Evolutionary conservation across 2,113 vertebrate species (phyloP).

Genomic region (Taxidea taxus): DNA sequence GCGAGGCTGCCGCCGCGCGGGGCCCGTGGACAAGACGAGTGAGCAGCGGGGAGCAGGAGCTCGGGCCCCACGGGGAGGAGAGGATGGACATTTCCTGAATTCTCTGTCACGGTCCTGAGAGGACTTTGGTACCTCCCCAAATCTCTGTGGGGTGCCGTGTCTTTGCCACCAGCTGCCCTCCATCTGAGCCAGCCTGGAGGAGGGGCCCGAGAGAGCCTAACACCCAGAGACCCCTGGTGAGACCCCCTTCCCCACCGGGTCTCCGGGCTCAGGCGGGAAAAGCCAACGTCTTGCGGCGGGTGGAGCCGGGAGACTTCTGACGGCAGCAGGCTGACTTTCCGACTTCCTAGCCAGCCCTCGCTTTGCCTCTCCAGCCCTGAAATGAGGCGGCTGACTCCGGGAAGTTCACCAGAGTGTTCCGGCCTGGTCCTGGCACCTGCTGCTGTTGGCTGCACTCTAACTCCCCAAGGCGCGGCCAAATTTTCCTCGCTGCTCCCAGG

Average conservation of each 20-base stretch:
- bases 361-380: neutral
- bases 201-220: neutral
- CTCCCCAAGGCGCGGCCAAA: conserved; percentile 25
- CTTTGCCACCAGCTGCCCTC: neutral
- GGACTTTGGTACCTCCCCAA: neutral
- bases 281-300: neutral
- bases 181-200: neutral
- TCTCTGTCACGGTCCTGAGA: neutral
- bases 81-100: neutral
- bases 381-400: neutral
- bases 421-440: conserved; percentile 48
- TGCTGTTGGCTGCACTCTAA: conserved; percentile 10
- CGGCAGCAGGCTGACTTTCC: neutral
- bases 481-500: conserved; percentile 37
- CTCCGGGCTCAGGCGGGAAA: neutral
- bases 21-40: neutral
- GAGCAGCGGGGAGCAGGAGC: neutral
- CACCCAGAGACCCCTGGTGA: neutral
- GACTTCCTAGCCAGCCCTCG: neutral
- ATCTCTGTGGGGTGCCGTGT: neutral
- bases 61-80: neutral
- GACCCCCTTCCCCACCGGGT: no score
- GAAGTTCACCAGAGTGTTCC: conserved; percentile 38
- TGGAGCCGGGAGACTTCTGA: neutral
- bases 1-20: neutral